A percentile compares a stretch with the other conserved stretches of the same genome.
Evolutionary conservation across 2,113 vertebrate genomes (phyloP).

Genomic region (Callipepla californica): DNA sequence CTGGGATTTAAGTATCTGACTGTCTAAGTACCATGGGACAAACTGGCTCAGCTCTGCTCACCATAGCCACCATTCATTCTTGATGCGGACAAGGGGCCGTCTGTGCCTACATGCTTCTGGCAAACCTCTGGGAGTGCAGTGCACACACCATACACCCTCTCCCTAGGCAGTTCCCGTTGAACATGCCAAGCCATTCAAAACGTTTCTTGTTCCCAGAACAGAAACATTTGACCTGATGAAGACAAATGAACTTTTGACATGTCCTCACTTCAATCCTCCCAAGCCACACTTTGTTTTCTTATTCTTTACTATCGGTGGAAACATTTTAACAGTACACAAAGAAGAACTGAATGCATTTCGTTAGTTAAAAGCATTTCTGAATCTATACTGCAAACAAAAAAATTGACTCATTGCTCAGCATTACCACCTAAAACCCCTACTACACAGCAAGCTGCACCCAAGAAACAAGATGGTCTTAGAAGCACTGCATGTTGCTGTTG

Average conservation of each 20-base stretch:
- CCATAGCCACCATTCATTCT: background rate
- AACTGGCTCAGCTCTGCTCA: background rate
- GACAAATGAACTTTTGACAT: conserved; percentile 32
- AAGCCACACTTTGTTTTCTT: conserved; percentile 36
- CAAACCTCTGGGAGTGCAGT: background rate
- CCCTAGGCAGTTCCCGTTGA: background rate
- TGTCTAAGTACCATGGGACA: background rate
- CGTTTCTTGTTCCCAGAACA: background rate
- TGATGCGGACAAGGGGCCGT: background rate
- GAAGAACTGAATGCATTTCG: background rate
- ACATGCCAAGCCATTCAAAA: conserved; percentile 24
- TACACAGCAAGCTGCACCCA: background rate
- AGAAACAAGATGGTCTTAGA: background rate
- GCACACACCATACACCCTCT: background rate
- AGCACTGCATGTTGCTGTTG: background rate
- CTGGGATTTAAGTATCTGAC: background rate
- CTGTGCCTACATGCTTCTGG: background rate
- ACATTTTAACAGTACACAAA: conserved; percentile 38
- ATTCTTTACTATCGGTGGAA: conserved; percentile 33
- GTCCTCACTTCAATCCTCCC: background rate
- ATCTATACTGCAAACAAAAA: conserved; percentile 14
- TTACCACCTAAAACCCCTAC: conserved; percentile 3
- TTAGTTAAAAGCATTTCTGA: conserved; percentile 29
- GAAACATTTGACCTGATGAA: conserved; percentile 25
- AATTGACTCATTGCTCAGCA: background rate